Evolutionary conservation across 1,140 invertebrate species (phyloP), one percentile per base, ranked within the genome.

Genomic region (Apis dorsata): DNA sequence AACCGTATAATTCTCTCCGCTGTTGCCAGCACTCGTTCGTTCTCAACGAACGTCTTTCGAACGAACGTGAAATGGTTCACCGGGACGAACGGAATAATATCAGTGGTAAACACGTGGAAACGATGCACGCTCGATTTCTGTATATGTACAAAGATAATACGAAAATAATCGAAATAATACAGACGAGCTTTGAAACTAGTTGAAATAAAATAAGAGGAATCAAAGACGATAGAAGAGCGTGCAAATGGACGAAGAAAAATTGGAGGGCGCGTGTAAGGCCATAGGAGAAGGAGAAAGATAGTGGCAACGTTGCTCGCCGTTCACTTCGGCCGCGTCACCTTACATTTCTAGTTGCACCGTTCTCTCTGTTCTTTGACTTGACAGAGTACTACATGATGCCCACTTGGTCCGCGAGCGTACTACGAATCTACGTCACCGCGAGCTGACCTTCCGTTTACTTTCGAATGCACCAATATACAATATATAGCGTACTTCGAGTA

Each of bases 381-480:
- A 17, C 53, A 9, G 24, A 76, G 8, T 65, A 76, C 34, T 68
- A n/a, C 13, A 68, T 44, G 12, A 4, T n/a, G n/a, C 44, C 44
- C 62, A 15, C 60, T 62, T 34, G 19, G 74, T 53, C 44, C 17
- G 15, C 17, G 13, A 49, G 62, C 49, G 74, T 77, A 78, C 66
- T 79, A 70, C 24, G 60, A 15, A 13, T 28, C 17, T 51, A 60
- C 77, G 66, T 70, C 77, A 71, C 2, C 5, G 5, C 55, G 60
- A n/a, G 68, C 57, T 71, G 77, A 79, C 78, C 78, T 79, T 79
- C 78, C 66, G 49, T 57, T 71, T 72, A 71, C 78, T 79, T 79
- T 72, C 78, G 9, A 72, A 21, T 57, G 65, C 34, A 44, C 34
- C 34, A 44, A 44, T 44, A 44, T 44, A 44, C 2, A 28, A 4